Base-by-base conservation (phyloP, 1,140 invertebrate genomes). In the Lethocerus indicus region DNA sequence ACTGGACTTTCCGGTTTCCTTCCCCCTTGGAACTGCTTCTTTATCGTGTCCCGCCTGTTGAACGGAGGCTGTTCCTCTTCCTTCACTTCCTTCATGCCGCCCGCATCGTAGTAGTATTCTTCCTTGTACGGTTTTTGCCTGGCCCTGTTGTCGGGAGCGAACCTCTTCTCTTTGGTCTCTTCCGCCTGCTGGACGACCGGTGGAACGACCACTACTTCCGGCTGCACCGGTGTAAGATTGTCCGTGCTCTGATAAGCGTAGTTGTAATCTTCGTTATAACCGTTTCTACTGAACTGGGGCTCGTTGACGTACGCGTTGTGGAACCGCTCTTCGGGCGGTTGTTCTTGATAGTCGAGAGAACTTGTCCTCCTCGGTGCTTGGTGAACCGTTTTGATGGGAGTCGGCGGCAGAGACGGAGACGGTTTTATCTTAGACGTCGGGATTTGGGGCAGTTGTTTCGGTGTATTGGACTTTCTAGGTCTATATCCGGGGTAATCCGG, bases 231-330 rank as follows among this genome's bases (percentile, higher is more conserved):
- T 37, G 67, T 69, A 54, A 71, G 63, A 63, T 75, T 74, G 60
- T 74, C 72, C 56, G 69, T 71, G 63, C 75, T 78, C 51, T 70
- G 67, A 63, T 81, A 81, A 56, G 73, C 71, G 63, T 78, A 78
- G 63, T 80, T 80, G 54, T 74, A 78, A 60, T 81, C 72, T 61
- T 79, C 76, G 66, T 81, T 78, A 63, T 76, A 77, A 58, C 67
- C 60, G 63, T 63, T 25, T 57, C 56, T 52, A 60, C 61, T 14
- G 62, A 62, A 3, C n/a, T n/a, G 59, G 58, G 9, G 60, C 61
- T 50, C 56, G 61, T 12, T 24, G 39, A 21, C 40, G 25, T 46
- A 51, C 4, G 27, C 12, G 16, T 21, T 42, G 45, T 43, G 20
- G 26, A 28, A 53, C 14, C 25, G 24, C 36, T 46, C 50, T 24